Base-by-base conservation (phyloP, 30 jellyfish, hydroid and myxozoan species). In the Turritopsis rubra region DNA sequence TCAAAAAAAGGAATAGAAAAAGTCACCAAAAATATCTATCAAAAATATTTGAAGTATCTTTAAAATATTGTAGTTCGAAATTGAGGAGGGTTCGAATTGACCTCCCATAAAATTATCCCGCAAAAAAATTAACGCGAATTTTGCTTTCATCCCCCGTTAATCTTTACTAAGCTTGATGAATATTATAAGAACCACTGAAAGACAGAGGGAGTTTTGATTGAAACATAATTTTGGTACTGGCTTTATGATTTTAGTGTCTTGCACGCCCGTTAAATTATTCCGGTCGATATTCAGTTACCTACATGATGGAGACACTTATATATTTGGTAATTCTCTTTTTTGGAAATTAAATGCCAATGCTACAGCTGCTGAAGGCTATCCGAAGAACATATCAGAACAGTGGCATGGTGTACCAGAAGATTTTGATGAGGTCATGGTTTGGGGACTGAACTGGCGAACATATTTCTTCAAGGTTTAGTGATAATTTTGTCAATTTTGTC, bases 391-490 rank as follows among this genome's bases (percentile, higher is more conserved):
- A 18, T 21, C 52, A 26, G 24, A 87, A 21, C 83, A 85, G 4
- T 89, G 95, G 95, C 72, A 7, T 1, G 95, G 95, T 26, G 84
- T 89, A 16, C 95, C 95, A 0, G 60, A 60, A 0, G 41, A 75
- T 25, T 53, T 89, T 21, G 97, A 89, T 65, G 97, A 89, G 72
- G 97, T 87, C 17, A 84, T 89, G 70, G 84, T 89, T 18, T 89
- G 97, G 97, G 97, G 86, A 20, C 84, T 83, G 22, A 85, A 85
- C 79, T 89, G 89, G 89, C 71, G 26, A 72, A 83, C 95, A 18
- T 89, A 89, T 65, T 89, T 89, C 73, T 89, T 89, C 83, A 89
- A 85, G 95, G 96, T 89, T n/a, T n/a, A n/a, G n/a, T n/a, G n/a
- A n/a, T n/a, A n/a, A n/a, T 60, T 60, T n/a, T 18, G 77, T 22